Evolutionary conservation across 2,888 invertebrate genomes (phyloP).

Genomic region (Pelosia muscerda): DNA sequence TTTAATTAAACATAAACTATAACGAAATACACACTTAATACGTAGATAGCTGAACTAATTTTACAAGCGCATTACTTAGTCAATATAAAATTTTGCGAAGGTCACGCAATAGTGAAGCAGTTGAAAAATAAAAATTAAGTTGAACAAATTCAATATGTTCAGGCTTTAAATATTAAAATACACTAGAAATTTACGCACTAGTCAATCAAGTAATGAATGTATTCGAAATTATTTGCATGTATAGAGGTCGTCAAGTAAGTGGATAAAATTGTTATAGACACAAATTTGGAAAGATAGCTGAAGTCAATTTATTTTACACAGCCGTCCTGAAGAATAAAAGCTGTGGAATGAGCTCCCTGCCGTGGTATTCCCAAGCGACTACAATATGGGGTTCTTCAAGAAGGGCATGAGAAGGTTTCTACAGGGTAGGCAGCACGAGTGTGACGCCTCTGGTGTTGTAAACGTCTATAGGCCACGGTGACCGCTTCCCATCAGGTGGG

Average conservation of each 20-base stretch:
- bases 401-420: no score
- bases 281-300: not conserved
- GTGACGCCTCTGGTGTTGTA: no score
- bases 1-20: not conserved
- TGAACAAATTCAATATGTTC: slow-evolving; percentile 1
- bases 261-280: not conserved
- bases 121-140: slow-evolving; percentile 2
- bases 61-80: not conserved
- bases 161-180: not conserved
- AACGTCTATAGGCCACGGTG: no score
- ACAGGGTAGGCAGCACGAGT: no score
- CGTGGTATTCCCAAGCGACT: no score
- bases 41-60: not conserved
- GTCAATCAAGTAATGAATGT: not conserved
- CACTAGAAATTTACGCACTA: not conserved
- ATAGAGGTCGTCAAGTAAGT: not conserved
- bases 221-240: slow-evolving; percentile 1
- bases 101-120: not conserved
- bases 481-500: no score
- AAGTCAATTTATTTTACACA: not conserved
- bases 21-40: not conserved
- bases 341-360: no score
- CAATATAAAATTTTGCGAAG: not conserved
- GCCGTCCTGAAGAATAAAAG: not conserved
- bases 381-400: no score